A percentile compares a stretch with the other conserved stretches of the same genome.
Evolutionary conservation across 1,140 invertebrate species (phyloP).

Genomic region (Monomorium pharaonis): DNA sequence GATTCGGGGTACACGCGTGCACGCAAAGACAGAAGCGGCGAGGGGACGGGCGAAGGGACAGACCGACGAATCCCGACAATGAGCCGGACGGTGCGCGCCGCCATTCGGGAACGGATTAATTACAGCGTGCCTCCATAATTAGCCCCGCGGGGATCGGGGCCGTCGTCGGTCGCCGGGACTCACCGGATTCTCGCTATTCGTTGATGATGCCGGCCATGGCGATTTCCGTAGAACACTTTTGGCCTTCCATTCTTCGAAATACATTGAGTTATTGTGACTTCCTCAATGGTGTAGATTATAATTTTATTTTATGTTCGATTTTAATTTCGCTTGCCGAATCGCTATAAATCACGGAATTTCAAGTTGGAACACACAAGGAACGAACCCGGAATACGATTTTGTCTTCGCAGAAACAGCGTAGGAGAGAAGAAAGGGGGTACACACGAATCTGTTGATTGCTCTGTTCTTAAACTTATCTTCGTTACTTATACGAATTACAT

Average conservation of each 20-base stretch:
- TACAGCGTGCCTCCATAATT: slow-evolving; percentile 80
- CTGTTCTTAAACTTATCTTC: not conserved
- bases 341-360: not conserved
- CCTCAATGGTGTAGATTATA: not conserved
- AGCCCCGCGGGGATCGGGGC: slow-evolving; percentile 76
- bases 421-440: not conserved
- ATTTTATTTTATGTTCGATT: not conserved
- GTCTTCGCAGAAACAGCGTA: not conserved
- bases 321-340: not conserved
- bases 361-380: not conserved
- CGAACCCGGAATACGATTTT: not conserved
- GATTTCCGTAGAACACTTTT: slow-evolving; percentile 40
- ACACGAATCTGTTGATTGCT: not conserved
- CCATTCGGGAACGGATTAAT: slow-evolving; percentile 80
- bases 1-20: slow-evolving; percentile 76
- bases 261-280: slow-evolving; percentile 10
- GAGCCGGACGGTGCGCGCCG: slow-evolving; percentile 64
- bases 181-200: slow-evolving; percentile 20
- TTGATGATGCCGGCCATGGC: not conserved
- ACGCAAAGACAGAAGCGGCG: slow-evolving; percentile 68
- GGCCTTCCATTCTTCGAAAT: slow-evolving; percentile 31
- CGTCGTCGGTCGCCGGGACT: slow-evolving; percentile 57
- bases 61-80: slow-evolving; percentile 62
- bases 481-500: not conserved
- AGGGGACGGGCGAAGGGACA: not conserved